phyloP scores from a whole-genome alignment of 2,888 invertebrate genomes.

The Rapana venosa region DNA sequence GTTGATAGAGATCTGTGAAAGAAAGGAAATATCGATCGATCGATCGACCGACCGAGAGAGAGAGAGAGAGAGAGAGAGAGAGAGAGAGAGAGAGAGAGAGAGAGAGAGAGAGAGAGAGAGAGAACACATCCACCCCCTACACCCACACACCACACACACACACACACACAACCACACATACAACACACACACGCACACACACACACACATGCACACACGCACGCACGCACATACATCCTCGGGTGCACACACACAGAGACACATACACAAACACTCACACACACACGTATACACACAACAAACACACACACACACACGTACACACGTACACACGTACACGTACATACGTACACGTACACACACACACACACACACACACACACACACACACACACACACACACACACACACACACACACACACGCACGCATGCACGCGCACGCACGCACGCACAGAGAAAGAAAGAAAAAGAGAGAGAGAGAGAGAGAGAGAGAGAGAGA shows the following conservation, averaged over 20 bases:
- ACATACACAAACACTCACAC: too few relatives aligned
- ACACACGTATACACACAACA: background rate
- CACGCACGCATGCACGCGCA: background rate
- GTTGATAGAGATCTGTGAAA: too few relatives aligned
- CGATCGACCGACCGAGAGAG: too few relatives aligned
- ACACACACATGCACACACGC: background rate
- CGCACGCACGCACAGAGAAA: background rate
- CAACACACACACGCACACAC: conserved; percentile 5
- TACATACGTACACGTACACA: background rate
- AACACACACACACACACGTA: conserved; percentile 5
- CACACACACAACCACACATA: background rate
- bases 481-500: too few relatives aligned
- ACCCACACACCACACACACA: background rate
- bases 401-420: conserved; percentile 5
- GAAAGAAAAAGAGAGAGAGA: too few relatives aligned
- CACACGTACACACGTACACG: background rate
- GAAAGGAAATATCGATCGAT: too few relatives aligned
- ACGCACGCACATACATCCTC: too few relatives aligned
- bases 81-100: too few relatives aligned
- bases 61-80: too few relatives aligned
- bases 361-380: background rate
- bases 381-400: background rate
- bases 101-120: too few relatives aligned
- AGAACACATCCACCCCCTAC: background rate
- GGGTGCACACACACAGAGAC: too few relatives aligned